Base-by-base conservation (phyloP, 1,140 invertebrate species). In the Antheraea pernyi region DNA sequence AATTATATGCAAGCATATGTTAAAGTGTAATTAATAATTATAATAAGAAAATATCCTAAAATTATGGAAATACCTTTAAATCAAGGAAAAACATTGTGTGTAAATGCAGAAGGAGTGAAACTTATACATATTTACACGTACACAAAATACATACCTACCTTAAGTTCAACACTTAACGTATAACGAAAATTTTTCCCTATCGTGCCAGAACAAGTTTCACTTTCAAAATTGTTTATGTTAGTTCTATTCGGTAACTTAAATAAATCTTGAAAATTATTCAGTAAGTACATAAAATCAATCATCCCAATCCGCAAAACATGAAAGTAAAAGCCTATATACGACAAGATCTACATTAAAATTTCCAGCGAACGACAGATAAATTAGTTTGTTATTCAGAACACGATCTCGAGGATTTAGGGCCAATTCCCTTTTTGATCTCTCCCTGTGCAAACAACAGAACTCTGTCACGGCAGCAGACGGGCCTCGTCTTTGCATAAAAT, bases 391-490 rank as follows among this genome's bases (percentile, higher is more conserved):
- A 88, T 88, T 84, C 84, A 82, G 80, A 78, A 81, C 84, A 85
- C 81, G 81, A 71, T 60, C 72, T 58, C 59, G 68, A 75, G 81
- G 84, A 88, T 88, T 88, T 82, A 80, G 77, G 79, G 82, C 73
- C 84, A 85, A 89, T 87, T 87, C 85, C 81, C 85, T 87, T 87
- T 85, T 85, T 87, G 86, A 89, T 89, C 85, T 89, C 83, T 86
- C 76, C 79, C 79, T 73, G 78, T 78, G 78, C 81, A 85, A 87
- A 87, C 85, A 87, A 83, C 81, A 83, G 80, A 78, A 85, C 74
- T 84, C 83, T 83, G 84, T 84, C 85, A 81, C 72, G 80, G 75
- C 75, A 65, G 72, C 59, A 82, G 80, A 82, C 74, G 76, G 66
- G 79, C 67, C 70, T 71, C 73, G 81, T 83, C 84, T 87, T 89